phyloP scores from a whole-genome alignment of 2,113 vertebrate species.

The Microtus montanus region DNA sequence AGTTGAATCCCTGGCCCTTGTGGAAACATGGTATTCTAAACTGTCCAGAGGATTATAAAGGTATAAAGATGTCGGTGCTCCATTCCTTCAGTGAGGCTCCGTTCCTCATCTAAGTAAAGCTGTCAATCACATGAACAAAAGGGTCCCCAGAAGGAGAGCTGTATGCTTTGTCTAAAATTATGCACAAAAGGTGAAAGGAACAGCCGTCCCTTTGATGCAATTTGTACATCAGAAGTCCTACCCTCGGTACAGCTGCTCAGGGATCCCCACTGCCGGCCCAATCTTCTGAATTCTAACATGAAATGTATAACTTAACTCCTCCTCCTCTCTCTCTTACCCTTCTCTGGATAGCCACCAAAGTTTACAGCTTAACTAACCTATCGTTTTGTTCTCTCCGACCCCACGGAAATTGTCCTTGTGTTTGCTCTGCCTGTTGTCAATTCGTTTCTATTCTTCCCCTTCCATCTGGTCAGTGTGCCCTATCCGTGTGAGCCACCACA shows the following conservation, averaged over 20 bases:
- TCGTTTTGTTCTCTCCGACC: not conserved
- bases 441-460: rapidly evolving
- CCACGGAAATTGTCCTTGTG: not conserved
- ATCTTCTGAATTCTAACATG: not conserved
- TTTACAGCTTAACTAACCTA: not conserved
- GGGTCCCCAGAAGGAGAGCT: not conserved
- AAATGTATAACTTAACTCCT: not conserved
- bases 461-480: not conserved
- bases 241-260: not conserved
- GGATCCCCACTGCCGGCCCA: too few species aligned
- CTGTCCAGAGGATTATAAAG: not conserved
- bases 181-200: not conserved
- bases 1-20: not conserved
- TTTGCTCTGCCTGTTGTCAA: not conserved
- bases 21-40: not conserved
- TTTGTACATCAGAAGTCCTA: not conserved
- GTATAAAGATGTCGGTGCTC: not conserved
- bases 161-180: not conserved
- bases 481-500: too few species aligned
- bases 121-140: not conserved
- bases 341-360: not conserved
- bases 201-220: not conserved
- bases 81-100: too few species aligned
- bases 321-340: too few species aligned
- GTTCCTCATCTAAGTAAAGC: not conserved